phyloP scores from a whole-genome alignment of 1,140 invertebrate species.

The Mactra quadrangularis region DNA sequence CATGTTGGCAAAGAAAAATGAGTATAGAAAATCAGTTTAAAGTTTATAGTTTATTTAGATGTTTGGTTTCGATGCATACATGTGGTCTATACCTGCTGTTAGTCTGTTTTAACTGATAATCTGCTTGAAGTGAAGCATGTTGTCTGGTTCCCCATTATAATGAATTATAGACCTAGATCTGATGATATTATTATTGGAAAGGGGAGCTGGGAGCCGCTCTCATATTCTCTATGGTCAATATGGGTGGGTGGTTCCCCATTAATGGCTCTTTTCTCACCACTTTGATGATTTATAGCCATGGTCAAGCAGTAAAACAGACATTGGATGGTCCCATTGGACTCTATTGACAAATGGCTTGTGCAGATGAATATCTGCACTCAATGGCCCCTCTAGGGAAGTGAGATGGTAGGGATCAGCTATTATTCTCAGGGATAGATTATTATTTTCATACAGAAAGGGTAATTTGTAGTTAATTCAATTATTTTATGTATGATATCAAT shows the following conservation, averaged over 20 bases:
- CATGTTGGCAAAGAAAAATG: constrained; percentile 51
- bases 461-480: no score
- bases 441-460: no score
- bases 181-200: constrained; percentile 20
- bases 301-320: constrained; percentile 39
- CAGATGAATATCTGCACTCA: constrained; percentile 8
- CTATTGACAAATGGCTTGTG: constrained; percentile 26
- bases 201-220: constrained; percentile 2
- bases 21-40: constrained; percentile 13
- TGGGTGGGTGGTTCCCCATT: constrained; percentile 17
- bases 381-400: background rate
- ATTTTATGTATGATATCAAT: no score
- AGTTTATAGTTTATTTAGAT: constrained; percentile 6
- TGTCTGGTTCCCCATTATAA: constrained; percentile 31
- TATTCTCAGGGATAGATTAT: no score
- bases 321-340: background rate
- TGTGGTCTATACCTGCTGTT: constrained; percentile 8
- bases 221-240: constrained; percentile 32
- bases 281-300: constrained; percentile 29
- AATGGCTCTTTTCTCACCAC: constrained; percentile 32
- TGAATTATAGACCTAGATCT: constrained; percentile 27
- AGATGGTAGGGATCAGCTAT: no score
- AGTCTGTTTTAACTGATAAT: constrained; percentile 19
- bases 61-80: constrained; percentile 14
- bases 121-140: constrained; percentile 22